Base-by-base conservation (phyloP, 2,888 invertebrate species). In the Chloroclystis v-ata region DNA sequence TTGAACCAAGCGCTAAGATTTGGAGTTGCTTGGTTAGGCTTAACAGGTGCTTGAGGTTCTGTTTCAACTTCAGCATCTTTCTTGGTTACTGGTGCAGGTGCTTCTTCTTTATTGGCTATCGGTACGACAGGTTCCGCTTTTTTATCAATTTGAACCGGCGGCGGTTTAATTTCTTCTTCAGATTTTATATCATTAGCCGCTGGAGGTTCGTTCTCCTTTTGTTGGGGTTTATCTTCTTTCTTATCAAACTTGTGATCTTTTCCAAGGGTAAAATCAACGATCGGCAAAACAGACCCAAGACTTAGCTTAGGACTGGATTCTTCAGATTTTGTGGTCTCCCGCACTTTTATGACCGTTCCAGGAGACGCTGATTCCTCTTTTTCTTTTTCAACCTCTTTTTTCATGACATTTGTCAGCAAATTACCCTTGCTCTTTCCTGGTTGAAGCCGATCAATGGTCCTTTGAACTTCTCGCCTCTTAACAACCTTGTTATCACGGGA, bases 1-100 rank as follows among this genome's bases (percentile, higher is more conserved):
- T 95, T 96, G 54, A 96, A 95, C 96, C 96, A 97, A 20, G 95
- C 96, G 70, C 95, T 96, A 45, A 95, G 86, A 80, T 96, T 95
- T 0, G 96, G 96, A 26, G 94, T 94, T 11, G 93, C 93, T 63
- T 91, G 89, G 52, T 89, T 90, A 13, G 78, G 83, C 60, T 84
- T 83, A 1, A 52, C 75, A 6, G 20, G 82, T 1, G 66, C 43
- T 32, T 67, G 69, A 2, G 74, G 75, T 50, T 86, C 84, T 16
- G 82, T 82, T 72, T 88, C 82, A 13, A 83, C 80, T 56, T 82
- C 82, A 1, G 72, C 82, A 47, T 83, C 82, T 60, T 82, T 84
- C 59, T 82, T 82, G 53, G 61, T 63, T 16, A 66, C 60, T 60
- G 62, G 78, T 58, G 57, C 59, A 24, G 59, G 56, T 14, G 60